Conservation (phyloP, 2,113 vertebrate species). For the Phylloscopus whistleri region DNA sequence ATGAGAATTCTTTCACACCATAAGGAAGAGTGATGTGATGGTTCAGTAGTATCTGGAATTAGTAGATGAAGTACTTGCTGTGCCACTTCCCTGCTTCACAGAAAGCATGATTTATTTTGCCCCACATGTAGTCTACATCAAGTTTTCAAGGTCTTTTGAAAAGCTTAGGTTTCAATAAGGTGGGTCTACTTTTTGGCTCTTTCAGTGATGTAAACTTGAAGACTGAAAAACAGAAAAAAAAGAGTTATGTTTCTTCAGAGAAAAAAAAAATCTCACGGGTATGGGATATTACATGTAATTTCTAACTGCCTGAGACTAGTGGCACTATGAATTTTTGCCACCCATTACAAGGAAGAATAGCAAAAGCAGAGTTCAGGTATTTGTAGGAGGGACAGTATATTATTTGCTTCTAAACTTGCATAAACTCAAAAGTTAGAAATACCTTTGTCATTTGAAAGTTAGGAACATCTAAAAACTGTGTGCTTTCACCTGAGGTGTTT, state of each 20-base stretch:
- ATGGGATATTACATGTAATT: not conserved
- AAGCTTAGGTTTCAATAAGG: not conserved
- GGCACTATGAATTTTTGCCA: not conserved
- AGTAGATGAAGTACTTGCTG: not conserved
- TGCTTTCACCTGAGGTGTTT: conserved; percentile 13
- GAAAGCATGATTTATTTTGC: not conserved
- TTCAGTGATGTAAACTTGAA: not conserved
- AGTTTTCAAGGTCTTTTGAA: not conserved
- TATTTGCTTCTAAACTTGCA: not conserved
- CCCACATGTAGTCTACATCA: not conserved
- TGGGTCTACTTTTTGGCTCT: not conserved
- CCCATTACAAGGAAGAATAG: not conserved
- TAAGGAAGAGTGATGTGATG: not conserved
- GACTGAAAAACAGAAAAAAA: not conserved
- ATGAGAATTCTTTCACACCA: not conserved
- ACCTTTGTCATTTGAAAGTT: not conserved
- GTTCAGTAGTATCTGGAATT: not conserved
- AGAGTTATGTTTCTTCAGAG: not conserved
- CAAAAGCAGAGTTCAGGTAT: not conserved
- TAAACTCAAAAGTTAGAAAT: not conserved
- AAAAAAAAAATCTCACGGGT: not conserved
- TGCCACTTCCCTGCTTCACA: not conserved
- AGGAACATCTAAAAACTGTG: not conserved
- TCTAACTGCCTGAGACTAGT: not conserved
- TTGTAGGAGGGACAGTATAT: not conserved